These are phyloP conservation scores for Apodemia zela DNA, from an alignment of 2,888 invertebrate species.

Conservation along the genomic window DNA sequence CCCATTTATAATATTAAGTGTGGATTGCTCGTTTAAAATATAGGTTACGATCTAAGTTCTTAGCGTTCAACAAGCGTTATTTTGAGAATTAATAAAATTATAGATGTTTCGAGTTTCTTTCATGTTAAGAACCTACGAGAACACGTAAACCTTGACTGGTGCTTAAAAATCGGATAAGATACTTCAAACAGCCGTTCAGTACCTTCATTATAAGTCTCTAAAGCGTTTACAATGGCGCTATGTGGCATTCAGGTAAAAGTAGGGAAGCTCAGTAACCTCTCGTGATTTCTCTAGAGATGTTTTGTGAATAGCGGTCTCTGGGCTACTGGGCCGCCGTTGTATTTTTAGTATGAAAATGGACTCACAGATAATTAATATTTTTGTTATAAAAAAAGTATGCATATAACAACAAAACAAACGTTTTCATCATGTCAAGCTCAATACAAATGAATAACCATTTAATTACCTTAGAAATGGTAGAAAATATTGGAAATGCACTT, in stretches of 20 bases:
- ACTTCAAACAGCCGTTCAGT: constrained; percentile 32
- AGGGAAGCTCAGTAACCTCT: constrained; percentile 49
- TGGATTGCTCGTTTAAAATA: too few species aligned
- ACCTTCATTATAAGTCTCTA: constrained; percentile 36
- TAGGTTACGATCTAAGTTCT: too few species aligned
- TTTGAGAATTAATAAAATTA: background rate
- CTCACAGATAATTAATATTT: background rate
- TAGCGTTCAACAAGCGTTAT: background rate
- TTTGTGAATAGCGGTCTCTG: constrained; percentile 52
- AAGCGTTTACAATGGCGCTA: constrained; percentile 37
- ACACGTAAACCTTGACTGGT: constrained; percentile 8
- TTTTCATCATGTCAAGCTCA: too few species aligned
- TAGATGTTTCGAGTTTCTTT: constrained; percentile 6
- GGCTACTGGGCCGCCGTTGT: constrained; percentile 43
- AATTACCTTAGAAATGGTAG: background rate
- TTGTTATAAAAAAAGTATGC: background rate
- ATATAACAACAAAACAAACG: background rate
- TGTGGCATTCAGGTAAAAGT: constrained; percentile 44
- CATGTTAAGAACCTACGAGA: background rate
- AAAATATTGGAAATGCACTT: too few species aligned
- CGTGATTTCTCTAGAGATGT: constrained; percentile 65
- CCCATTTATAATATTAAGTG: too few species aligned
- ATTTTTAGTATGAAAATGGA: constrained; percentile 37
- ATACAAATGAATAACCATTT: background rate
- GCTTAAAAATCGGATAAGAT: constrained; percentile 32